phyloP scores from a whole-genome alignment of 2,797 vertebrate genomes.

The Poeciliopsis paucimaculata region DNA sequence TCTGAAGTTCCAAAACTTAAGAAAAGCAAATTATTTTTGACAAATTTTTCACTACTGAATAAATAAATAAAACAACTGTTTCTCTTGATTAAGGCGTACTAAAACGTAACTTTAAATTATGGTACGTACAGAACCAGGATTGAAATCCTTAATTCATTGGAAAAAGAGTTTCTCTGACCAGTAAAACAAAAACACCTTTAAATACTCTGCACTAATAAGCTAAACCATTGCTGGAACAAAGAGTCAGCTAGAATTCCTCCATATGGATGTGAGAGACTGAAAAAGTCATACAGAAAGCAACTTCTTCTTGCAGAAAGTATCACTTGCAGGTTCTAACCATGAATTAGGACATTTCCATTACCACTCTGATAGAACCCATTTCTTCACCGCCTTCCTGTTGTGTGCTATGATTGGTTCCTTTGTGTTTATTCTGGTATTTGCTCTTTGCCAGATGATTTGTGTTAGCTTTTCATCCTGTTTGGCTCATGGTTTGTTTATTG shows the following conservation, averaged over 20 bases:
- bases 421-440: not conserved
- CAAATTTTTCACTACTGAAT: not conserved
- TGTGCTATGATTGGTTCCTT: not conserved
- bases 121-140: not conserved
- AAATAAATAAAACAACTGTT: not conserved
- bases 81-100: not conserved
- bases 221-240: not conserved
- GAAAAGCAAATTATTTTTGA: not conserved
- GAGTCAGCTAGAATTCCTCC: not conserved
- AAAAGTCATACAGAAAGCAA: not conserved
- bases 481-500: slow-evolving; percentile 3
- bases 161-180: not conserved
- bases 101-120: not conserved
- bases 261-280: not conserved
- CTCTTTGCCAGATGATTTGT: not conserved
- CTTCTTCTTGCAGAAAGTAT: not conserved
- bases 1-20: not conserved
- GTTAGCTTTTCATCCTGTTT: not conserved
- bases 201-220: not conserved
- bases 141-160: not conserved
- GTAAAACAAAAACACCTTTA: not conserved
- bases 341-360: not conserved
- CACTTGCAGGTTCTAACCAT: not conserved
- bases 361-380: not conserved
- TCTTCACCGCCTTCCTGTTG: not conserved